Evolutionary conservation across 2,113 vertebrate species (phyloP), one percentile per base, ranked within the genome.

Genomic region (Carassius carassius): DNA sequence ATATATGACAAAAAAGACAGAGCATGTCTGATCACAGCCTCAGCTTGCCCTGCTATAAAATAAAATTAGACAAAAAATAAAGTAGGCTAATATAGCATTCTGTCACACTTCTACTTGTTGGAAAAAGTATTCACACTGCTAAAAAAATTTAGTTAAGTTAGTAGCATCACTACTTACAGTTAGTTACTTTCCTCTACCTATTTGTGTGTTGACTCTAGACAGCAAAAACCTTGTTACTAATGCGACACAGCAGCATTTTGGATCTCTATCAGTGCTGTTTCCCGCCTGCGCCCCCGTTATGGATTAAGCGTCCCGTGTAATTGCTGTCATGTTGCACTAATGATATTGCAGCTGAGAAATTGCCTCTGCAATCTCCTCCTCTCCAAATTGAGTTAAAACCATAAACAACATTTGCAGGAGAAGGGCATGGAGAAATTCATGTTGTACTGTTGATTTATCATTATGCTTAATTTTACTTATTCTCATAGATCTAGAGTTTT

Each of bases 281-380:
- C 10, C 72, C 10, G 78, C 74, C 70, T 58, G 1, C 2, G n/a
- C 79, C 81, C 86, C 88, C 88, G 85, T 79, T 85, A 86, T 37
- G 88, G 79, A 90, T 86, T 86, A 83, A 84, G 81, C 78, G 49
- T 75, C 77, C 87, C 56, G 60, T 85, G 62, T 90, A 90, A 91
- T 91, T 49, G 77, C 87, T 85, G 88, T 94, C 92, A 86, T 91
- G 90, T 91, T 80, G 80, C 82, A 85, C 89, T 92, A 92, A 92
- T 92, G 85, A 91, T 19, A 90, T 84, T 85, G 77, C 51, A n/a
- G 11, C 76, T 92, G 90, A 93, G 85, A 90, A 91, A 93, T 84
- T 63, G 80, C 81, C n/a, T 5, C 19, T 81, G 76, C 88, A 83
- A 88, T 90, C 87, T 86, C 85, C 86, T 85, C 9, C 8, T 75